phyloP scores from a whole-genome alignment of 1,140 invertebrate genomes.

The Orius insidiosus region DNA sequence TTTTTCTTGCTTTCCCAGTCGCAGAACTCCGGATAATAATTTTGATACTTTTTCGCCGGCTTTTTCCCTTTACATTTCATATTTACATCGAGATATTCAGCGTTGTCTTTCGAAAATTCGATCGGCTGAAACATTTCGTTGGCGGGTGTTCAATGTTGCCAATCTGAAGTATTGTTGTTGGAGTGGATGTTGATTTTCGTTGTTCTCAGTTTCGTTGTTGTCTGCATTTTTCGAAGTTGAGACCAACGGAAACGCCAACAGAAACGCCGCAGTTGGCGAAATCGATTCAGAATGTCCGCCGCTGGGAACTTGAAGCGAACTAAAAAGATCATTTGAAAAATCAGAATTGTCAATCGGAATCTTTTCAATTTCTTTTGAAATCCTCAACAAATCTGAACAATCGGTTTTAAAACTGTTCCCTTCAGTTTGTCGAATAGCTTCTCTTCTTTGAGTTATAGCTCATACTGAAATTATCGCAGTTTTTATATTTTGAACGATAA shows the following conservation, averaged over 20 bases:
- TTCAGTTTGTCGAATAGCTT: constrained; percentile 5
- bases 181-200: constrained; percentile 31
- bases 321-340: constrained; percentile 53
- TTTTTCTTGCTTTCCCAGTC: too few relatives aligned
- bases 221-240: constrained; percentile 37
- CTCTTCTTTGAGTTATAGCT: background rate
- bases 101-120: constrained; percentile 6
- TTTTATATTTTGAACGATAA: too few relatives aligned
- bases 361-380: constrained; percentile 19
- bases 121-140: constrained; percentile 20
- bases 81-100: background rate
- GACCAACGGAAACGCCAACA: constrained; percentile 56
- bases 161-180: constrained; percentile 41
- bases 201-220: constrained; percentile 33
- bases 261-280: constrained; percentile 57
- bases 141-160: constrained; percentile 37
- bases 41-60: too few relatives aligned
- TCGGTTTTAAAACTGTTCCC: constrained; percentile 1
- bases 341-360: constrained; percentile 36
- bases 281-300: constrained; percentile 45
- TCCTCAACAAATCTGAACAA: constrained; percentile 4
- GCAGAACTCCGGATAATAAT: too few relatives aligned
- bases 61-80: too few relatives aligned
- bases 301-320: constrained; percentile 40
- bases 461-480: too few relatives aligned